Conservation (phyloP, 1,140 invertebrate genomes). For the Cydia amplana region DNA sequence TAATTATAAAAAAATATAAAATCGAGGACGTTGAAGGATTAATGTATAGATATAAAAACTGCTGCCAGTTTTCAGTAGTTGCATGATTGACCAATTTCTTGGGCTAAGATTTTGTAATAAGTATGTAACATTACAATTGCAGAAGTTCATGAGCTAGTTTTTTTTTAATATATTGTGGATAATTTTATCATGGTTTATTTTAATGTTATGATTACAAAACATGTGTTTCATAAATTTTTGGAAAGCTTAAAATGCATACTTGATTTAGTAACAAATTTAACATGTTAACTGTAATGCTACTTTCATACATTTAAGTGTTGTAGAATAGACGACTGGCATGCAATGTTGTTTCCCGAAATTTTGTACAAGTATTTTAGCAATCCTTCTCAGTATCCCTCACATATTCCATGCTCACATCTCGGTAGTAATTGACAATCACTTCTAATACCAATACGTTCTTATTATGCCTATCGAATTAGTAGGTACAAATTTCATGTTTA, state of each 20-base stretch:
- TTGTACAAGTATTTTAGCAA: constrained; percentile 21
- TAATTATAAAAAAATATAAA: background rate
- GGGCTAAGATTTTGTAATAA: background rate
- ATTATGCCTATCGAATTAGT: constrained; percentile 60
- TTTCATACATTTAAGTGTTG: background rate
- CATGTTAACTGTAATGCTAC: too few relatives aligned
- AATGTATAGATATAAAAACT: too few relatives aligned
- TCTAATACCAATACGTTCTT: constrained; percentile 53
- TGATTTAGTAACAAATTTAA: too few relatives aligned
- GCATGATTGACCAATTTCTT: background rate
- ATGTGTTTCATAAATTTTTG: too few relatives aligned
- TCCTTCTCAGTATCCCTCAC: background rate
- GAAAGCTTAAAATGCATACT: too few relatives aligned
- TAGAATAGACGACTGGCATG: background rate
- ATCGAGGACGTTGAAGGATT: background rate
- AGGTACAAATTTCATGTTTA: constrained; percentile 58
- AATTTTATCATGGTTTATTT: too few relatives aligned
- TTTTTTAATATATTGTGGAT: too few relatives aligned
- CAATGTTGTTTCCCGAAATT: constrained; percentile 24
- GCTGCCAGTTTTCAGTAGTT: background rate
- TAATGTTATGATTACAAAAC: too few relatives aligned
- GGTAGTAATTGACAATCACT: constrained; percentile 72
- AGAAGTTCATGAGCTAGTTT: background rate
- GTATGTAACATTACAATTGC: background rate
- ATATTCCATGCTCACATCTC: constrained; percentile 47